These are phyloP conservation scores for Netelia inedita DNA, from an alignment of 2,888 invertebrate genomes.

Conservation along the genomic window DNA sequence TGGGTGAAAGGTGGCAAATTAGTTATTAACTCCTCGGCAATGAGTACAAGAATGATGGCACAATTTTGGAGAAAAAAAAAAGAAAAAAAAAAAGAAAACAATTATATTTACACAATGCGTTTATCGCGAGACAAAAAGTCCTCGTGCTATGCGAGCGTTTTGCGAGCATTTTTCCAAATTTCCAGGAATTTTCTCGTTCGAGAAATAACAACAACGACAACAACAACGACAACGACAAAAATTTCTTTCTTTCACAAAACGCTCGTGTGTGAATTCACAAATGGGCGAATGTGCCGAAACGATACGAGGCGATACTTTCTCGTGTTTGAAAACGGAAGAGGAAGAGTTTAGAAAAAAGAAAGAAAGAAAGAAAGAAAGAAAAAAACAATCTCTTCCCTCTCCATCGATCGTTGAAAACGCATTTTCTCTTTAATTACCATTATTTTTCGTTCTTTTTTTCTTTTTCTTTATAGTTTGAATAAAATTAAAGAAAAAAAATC, in stretches of 20 bases:
- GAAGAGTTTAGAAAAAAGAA: conserved; percentile 39
- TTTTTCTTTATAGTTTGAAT: too few relatives aligned
- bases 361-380: conserved; percentile 18
- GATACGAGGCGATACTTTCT: conserved; percentile 68
- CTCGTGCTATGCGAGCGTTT: conserved; percentile 15
- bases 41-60: conserved; percentile 58
- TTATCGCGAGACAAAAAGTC: conserved; percentile 23
- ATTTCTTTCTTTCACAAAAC: conserved; percentile 57
- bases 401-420: conserved; percentile 76
- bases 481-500: too few relatives aligned
- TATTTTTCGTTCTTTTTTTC: too few relatives aligned
- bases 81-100: conserved; percentile 48
- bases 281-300: conserved; percentile 70
- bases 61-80: conserved; percentile 23
- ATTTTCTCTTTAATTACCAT: conserved; percentile 69
- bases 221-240: too few relatives aligned
- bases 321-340: conserved; percentile 41
- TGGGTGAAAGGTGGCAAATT: conserved; percentile 73
- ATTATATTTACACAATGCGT: background rate
- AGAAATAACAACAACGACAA: too few relatives aligned
- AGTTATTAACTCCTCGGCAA: conserved; percentile 60
- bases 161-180: background rate
- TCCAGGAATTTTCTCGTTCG: too few relatives aligned
- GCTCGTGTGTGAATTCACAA: conserved; percentile 67
- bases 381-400: conserved; percentile 77